Percentiles rank a stretch among this genome's conserved stretches.
These are phyloP conservation scores for Molossus alvarezi DNA, from an alignment of 2,797 vertebrate genomes.

Conservation along the genomic window DNA sequence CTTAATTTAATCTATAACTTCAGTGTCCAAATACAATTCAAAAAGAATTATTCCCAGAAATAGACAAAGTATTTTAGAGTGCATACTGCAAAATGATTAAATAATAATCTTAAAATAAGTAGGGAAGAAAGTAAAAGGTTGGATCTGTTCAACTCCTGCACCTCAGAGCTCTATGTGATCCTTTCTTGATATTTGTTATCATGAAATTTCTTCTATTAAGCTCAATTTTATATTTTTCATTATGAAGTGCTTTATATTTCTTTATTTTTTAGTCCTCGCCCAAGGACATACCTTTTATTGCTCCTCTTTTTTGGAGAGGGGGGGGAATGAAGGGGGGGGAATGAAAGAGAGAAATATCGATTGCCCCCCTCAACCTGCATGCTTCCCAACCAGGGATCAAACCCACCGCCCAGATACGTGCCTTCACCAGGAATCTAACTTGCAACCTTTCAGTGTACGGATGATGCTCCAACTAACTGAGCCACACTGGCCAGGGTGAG, in stretches of 20 bases:
- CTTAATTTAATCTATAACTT: neutral
- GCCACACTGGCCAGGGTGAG: neutral
- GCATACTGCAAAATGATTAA: neutral
- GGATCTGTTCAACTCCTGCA: rapidly evolving
- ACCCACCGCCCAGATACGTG: neutral
- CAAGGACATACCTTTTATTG: neutral
- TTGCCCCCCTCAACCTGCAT: neutral
- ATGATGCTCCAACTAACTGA: neutral
- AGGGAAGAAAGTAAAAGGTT: neutral
- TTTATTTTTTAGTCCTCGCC: neutral
- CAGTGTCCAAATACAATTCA: neutral
- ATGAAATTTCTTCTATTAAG: neutral
- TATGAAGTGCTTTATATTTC: neutral
- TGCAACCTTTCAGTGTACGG: neutral
- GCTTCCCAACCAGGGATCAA: neutral
- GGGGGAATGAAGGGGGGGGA: neutral
- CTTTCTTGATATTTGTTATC: neutral
- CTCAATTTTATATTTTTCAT: neutral
- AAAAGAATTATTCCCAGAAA: neutral
- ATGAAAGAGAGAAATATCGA: neutral
- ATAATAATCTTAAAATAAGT: neutral
- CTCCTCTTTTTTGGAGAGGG: neutral
- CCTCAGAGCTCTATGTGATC: neutral
- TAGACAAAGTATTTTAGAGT: neutral
- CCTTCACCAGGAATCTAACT: neutral